A percentile compares a stretch with the other conserved stretches of the same genome.
phyloP scores from a whole-genome alignment of 2,113 vertebrate species.

The Lates calcarifer region DNA sequence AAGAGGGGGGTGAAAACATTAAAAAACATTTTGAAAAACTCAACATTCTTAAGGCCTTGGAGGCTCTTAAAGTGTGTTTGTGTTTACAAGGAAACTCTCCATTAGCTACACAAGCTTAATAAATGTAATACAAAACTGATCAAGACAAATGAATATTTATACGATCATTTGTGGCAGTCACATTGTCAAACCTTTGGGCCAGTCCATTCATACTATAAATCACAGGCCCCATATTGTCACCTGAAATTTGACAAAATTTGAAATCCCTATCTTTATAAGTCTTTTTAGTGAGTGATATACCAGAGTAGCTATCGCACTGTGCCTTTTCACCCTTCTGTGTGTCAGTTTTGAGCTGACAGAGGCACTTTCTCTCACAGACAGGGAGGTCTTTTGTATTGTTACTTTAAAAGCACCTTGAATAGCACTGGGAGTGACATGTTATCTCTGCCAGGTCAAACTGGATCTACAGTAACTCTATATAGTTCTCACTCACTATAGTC shows the following conservation, averaged over 20 bases:
- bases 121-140: background rate
- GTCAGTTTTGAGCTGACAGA: conserved; percentile 79
- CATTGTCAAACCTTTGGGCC: background rate
- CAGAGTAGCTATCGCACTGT: conserved; percentile 35
- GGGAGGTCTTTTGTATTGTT: conserved; percentile 73
- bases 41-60: conserved; percentile 1
- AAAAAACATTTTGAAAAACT: too few species aligned
- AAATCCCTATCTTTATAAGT: conserved; percentile 29
- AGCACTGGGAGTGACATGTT: conserved; percentile 58
- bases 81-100: background rate
- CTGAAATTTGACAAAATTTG: background rate
- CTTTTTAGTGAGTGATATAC: conserved; percentile 32
- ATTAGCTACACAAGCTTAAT: background rate
- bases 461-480: conserved; percentile 57
- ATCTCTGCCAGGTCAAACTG: conserved; percentile 64
- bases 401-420: conserved; percentile 76
- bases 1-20: too few species aligned
- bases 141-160: background rate
- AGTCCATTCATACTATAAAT: background rate
- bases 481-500: conserved; percentile 54
- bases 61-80: background rate
- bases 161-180: background rate
- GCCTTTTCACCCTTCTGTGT: conserved; percentile 58
- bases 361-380: conserved; percentile 70
- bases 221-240: background rate